Evolutionary conservation across 2,888 invertebrate species (phyloP), one percentile per base, ranked within the genome.

Genomic region (Eristalis intricaria): DNA sequence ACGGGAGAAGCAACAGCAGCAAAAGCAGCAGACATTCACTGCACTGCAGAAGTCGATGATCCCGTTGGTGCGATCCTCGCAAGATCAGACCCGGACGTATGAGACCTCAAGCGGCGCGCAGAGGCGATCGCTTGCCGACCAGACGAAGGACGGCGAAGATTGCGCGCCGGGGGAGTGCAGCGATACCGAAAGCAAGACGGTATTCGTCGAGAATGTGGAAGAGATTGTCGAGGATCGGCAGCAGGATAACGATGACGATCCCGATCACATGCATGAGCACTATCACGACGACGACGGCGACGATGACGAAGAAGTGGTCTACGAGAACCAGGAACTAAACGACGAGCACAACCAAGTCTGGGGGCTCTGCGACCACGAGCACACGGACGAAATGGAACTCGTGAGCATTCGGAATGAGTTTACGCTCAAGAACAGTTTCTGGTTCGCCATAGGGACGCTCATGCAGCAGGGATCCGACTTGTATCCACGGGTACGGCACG

Each of bases 391-490:
- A 64, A 89, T 89, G 85, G 91, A 91, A 66, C 76, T 93, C 77
- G 84, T 91, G 50, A 91, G 90, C 89, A 93, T 95, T 78, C 96
- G 96, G 93, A 97, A 97, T 93, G 96, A 97, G 92, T 98, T 98
- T 93, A 96, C 96, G 78, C 93, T 98, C 86, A 95, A 96, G 90
- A 97, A 99, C 94, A 97, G 98, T 90, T 97, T 99, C 94, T 99
- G 98, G 98, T 99, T 99, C 94, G 97, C 97, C 89, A 97, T 98
- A 61, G 99, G 99, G 35, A 98, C 98, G 32, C 96, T 99, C 90
- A 95, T 99, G 95, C 97, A 98, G 91, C 98, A 98, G 93, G 98
- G 98, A 88, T 97, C 97, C 84, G 97, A 97, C 86, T 94, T 98
- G 89, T 97, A 98, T 93, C 99, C 99, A 66, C 98, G 96, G 97